These are phyloP conservation scores for Deilephila elpenor DNA, from an alignment of 2,888 invertebrate genomes.

Conservation along the genomic window DNA sequence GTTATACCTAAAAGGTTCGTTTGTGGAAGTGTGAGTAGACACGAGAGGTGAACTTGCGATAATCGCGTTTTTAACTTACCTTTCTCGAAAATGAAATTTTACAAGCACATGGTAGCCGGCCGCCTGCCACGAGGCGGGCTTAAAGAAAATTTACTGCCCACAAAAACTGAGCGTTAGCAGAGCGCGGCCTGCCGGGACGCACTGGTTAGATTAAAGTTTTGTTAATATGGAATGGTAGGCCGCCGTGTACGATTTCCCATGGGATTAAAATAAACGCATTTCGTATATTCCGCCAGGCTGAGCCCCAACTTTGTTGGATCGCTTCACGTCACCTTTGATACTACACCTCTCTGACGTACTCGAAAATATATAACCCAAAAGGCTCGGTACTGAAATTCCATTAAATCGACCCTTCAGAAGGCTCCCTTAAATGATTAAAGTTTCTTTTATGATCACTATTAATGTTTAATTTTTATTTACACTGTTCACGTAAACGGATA, in stretches of 20 bases:
- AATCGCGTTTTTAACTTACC: slow-evolving; percentile 39
- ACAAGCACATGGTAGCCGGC: slow-evolving; percentile 68
- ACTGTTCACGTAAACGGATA: too few relatives aligned
- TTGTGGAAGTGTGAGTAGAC: slow-evolving; percentile 34
- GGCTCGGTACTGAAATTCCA: slow-evolving; percentile 47
- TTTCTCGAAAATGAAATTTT: slow-evolving; percentile 58
- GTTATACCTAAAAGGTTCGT: slow-evolving; percentile 49
- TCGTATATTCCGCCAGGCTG: slow-evolving; percentile 53
- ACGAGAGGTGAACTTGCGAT: background rate
- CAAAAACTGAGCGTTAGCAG: slow-evolving; percentile 66
- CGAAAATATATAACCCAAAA: slow-evolving; percentile 45
- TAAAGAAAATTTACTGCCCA: slow-evolving; percentile 75
- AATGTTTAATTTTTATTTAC: background rate
- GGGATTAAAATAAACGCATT: slow-evolving; percentile 56
- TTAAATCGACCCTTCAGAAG: slow-evolving; percentile 38
- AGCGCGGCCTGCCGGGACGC: slow-evolving; percentile 51
- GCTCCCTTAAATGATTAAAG: background rate
- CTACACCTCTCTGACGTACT: slow-evolving; percentile 46
- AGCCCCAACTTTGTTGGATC: slow-evolving; percentile 48
- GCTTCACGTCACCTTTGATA: slow-evolving; percentile 53
- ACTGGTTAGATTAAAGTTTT: slow-evolving; percentile 72
- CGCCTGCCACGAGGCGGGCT: slow-evolving; percentile 67
- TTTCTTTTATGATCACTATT: slow-evolving; percentile 13
- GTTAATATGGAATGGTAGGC: slow-evolving; percentile 69
- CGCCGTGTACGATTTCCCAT: slow-evolving; percentile 65